Evolutionary conservation across 2,797 vertebrate genomes (phyloP).

Genomic region (Pachyuromys duprasi): DNA sequence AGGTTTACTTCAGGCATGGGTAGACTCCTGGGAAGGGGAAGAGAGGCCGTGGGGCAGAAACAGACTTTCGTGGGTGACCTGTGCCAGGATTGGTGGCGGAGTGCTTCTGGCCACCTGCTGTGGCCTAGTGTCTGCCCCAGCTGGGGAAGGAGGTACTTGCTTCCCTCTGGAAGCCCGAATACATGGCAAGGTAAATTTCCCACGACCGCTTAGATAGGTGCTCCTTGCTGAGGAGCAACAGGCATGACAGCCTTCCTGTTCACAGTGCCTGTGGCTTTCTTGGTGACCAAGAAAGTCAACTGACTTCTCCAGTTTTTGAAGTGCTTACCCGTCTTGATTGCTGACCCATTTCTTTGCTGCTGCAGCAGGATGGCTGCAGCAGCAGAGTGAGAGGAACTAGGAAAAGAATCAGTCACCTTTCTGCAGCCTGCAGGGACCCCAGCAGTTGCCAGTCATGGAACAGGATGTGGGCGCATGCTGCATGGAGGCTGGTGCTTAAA

Average conservation of each 20-base stretch:
- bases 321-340: not conserved
- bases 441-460: not conserved
- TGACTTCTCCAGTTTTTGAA: not conserved
- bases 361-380: not conserved
- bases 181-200: not conserved
- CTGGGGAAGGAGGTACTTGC: not conserved
- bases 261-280: not conserved
- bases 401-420: not conserved
- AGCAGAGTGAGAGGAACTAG: not conserved
- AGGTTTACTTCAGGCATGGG: not conserved
- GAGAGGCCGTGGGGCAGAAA: rapidly evolving
- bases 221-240: not conserved
- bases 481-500: not conserved
- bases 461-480: not conserved
- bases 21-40: not conserved
- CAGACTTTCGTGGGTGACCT: not conserved
- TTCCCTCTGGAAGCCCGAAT: not conserved
- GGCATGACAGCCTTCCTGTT: not conserved
- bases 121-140: not conserved
- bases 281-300: not conserved
- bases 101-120: rapidly evolving
- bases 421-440: not conserved
- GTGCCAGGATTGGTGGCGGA: not conserved
- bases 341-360: not conserved
- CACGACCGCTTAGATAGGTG: too few species aligned